phyloP scores from a whole-genome alignment of 37 sponge, comb jelly and placozoan species.

The Geodia barretti region DNA sequence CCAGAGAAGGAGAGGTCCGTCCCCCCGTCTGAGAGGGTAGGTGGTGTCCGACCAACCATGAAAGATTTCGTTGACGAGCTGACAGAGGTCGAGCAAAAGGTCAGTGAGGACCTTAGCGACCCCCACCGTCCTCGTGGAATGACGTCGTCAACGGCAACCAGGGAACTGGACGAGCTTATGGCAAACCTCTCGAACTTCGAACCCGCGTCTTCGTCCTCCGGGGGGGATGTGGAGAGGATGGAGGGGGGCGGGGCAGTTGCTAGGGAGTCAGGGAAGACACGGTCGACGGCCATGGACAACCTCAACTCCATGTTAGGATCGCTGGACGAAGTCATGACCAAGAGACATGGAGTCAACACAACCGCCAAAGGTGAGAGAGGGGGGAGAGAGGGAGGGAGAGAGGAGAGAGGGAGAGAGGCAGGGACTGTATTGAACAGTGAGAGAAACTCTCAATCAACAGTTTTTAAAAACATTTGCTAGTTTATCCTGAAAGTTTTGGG shows the following conservation, averaged over 20 bases:
- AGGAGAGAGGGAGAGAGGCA: not conserved
- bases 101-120: slow-evolving; percentile 7
- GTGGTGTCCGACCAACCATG: slow-evolving; percentile 65
- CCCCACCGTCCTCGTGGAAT: not conserved
- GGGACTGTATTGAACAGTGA: not conserved
- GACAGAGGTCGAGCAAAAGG: slow-evolving; percentile 53
- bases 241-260: not conserved
- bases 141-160: slow-evolving; percentile 78
- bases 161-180: slow-evolving; percentile 93
- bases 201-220: slow-evolving; percentile 2
- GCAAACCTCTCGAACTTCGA: slow-evolving; percentile 84
- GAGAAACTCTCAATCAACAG: no score
- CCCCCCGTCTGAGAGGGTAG: slow-evolving; percentile 7
- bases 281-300: slow-evolving; percentile 40
- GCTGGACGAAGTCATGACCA: slow-evolving; percentile 64
- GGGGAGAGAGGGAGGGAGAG: not conserved
- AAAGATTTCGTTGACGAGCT: slow-evolving; percentile 73
- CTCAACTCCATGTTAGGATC: slow-evolving; percentile 86
- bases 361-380: slow-evolving; percentile 53
- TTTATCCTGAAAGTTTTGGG: no score
- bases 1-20: slow-evolving; percentile 4
- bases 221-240: not conserved
- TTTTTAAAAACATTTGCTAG: no score
- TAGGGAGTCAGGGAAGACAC: slow-evolving; percentile 13
- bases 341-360: slow-evolving; percentile 72